Evolutionary conservation across 2,888 invertebrate genomes (phyloP), one percentile per base, ranked within the genome.

Genomic region (Spicauda simplicius): DNA sequence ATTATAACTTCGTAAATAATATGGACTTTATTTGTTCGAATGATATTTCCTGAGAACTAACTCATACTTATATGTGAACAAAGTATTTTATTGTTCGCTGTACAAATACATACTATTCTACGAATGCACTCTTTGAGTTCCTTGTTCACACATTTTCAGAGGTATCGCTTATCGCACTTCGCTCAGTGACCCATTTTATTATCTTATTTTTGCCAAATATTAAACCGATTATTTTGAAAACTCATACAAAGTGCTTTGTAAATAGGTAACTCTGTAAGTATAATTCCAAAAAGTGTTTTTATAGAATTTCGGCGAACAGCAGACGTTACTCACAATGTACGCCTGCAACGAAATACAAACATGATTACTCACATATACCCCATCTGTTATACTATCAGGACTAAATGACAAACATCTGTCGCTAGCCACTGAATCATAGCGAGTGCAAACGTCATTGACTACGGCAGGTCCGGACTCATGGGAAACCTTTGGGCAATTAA

Each of bases 91-190:
- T 84, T 87, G 82, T 88, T 37, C 66, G 64, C 70, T 73, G 70
- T 73, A 74, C 76, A 85, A 81, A 85, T 80, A 83, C 75, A 79
- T 74, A 72, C 73, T 72, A 77, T 89, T 87, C 88, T 82, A 75
- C 77, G 89, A 89, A 90, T 71, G 75, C 71, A 75, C 71, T 81
- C 77, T 85, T 81, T 78, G 80, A 76, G 71, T 71, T 77, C 83
- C 78, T 86, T 87, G 83, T 87, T 73, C 37, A 58, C 50, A 57
- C 52, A 64, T 7, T 57, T 45, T 57, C 16, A 50, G 16, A 53
- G n/a, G 41, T 53, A n/a, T 53, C 52, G 41, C 45, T 52, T 64
- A 64, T 58, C 41, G n/a, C 20, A 53, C 4, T 64, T 45, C 33
- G 52, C 52, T 57, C 37, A 74, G 70, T 78, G 77, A 76, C 81